Evolutionary conservation across 2,888 invertebrate species (phyloP).

Genomic region (Bombyx huttoni): DNA sequence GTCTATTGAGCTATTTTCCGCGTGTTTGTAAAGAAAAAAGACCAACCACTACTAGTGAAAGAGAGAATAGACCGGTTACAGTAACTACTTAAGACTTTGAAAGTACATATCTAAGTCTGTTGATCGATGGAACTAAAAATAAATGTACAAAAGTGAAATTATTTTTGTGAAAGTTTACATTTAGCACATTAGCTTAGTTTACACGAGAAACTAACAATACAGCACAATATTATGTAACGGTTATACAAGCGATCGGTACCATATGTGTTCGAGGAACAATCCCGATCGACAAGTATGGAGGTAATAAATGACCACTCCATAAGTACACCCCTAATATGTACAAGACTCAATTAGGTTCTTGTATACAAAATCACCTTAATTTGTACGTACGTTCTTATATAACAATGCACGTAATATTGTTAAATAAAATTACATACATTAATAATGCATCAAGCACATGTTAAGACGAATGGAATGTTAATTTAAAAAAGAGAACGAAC

Average conservation of each 20-base stretch:
- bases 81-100: no score
- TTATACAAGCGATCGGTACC: conserved; percentile 18
- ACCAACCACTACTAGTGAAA: no score
- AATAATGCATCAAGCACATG: neutral
- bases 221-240: conserved; percentile 26
- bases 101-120: no score
- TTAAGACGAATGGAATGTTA: neutral
- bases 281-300: conserved; percentile 9
- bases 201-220: conserved; percentile 34
- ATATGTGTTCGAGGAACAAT: conserved; percentile 9
- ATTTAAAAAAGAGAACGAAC: neutral
- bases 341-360: neutral
- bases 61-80: no score
- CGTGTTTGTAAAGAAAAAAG: no score
- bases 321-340: conserved; percentile 1
- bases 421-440: neutral
- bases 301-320: conserved; percentile 9
- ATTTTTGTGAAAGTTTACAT: conserved; percentile 39
- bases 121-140: no score
- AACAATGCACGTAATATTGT: no score
- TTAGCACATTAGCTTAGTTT: conserved; percentile 44
- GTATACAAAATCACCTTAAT: neutral
- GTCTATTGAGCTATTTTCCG: no score
- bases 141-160: conserved; percentile 21
- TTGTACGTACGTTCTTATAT: no score